These are phyloP conservation scores for Manacus vitellinus DNA, from an alignment of 2,113 vertebrate genomes.

Conservation along the genomic window DNA sequence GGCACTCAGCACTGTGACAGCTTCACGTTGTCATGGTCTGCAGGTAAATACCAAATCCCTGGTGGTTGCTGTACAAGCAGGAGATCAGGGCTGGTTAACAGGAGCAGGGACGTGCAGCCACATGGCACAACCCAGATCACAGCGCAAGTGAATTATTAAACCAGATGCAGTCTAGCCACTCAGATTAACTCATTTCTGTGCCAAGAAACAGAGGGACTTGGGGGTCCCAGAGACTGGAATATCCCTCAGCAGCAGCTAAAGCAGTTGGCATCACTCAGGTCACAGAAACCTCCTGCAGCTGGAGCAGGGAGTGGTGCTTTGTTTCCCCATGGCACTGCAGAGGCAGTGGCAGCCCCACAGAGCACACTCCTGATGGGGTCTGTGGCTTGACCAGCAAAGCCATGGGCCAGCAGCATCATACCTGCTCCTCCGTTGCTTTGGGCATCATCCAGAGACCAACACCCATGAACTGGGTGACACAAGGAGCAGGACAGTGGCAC, in stretches of 20 bases:
- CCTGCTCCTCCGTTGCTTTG: not conserved
- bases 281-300: not conserved
- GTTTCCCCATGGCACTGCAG: not conserved
- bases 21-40: not conserved
- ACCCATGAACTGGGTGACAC: accelerated
- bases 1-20: not conserved
- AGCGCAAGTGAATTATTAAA: not conserved
- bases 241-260: not conserved
- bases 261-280: not conserved
- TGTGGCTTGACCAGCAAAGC: not conserved
- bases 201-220: accelerated
- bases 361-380: too few relatives aligned
- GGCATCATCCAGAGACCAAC: not conserved
- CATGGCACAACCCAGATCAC: accelerated
- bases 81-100: not conserved
- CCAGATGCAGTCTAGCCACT: not conserved
- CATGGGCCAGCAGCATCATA: not conserved
- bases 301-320: not conserved
- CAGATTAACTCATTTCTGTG: not conserved
- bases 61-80: not conserved
- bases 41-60: not conserved
- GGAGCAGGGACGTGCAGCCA: accelerated
- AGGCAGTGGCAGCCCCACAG: not conserved
- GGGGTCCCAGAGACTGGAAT: not conserved
- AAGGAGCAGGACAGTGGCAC: not conserved